Conservation (phyloP, 2,113 vertebrate genomes). For the Rhegmatorhina hoffmannsi region DNA sequence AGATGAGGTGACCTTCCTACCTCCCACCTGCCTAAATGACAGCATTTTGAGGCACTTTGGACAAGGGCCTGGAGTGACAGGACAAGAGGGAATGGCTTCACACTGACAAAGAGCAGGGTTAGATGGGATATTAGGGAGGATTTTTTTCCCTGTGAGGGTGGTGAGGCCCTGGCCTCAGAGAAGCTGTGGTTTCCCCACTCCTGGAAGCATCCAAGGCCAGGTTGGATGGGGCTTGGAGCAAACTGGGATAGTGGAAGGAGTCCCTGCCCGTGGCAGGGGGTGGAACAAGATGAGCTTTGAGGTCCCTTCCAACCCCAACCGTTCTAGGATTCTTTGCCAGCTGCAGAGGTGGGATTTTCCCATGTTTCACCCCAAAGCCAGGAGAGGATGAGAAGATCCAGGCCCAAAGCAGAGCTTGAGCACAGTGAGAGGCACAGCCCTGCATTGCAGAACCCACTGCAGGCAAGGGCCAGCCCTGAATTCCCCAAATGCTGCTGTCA, state of each 20-base stretch:
- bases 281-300: neutral
- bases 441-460: neutral
- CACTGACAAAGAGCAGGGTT: too few species aligned
- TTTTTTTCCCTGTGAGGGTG: neutral
- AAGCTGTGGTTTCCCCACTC: neutral
- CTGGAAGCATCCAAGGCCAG: neutral
- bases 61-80: neutral
- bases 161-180: neutral
- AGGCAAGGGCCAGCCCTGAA: neutral
- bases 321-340: neutral
- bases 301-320: neutral
- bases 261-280: neutral
- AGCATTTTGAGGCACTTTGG: neutral
- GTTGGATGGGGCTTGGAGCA: neutral
- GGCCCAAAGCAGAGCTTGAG: neutral
- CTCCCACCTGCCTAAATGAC: neutral
- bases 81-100: neutral
- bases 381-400: neutral
- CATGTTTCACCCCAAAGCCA: fast-evolving
- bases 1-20: fast-evolving
- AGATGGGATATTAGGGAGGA: neutral
- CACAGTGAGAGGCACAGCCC: fast-evolving
- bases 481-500: neutral
- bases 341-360: neutral
- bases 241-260: neutral